Evolutionary conservation across 2,113 vertebrate genomes (phyloP), one percentile per base, ranked within the genome.

Genomic region (Notechis scutatus): DNA sequence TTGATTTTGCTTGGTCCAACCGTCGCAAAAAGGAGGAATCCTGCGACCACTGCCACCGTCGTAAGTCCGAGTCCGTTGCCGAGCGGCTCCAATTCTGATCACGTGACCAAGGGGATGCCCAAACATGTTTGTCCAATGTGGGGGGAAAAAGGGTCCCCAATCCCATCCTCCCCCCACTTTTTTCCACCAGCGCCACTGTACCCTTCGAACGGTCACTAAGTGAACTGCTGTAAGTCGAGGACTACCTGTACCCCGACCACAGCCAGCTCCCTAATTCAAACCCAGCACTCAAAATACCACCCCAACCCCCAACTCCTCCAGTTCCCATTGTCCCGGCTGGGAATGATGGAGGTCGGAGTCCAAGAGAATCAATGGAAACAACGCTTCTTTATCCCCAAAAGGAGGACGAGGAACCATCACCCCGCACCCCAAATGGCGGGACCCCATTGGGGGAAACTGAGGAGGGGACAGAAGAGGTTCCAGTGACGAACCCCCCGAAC

Each of bases 31-130:
- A 1, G 10, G 57, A 23, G 57, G 2, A 24, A 59, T 69, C 61
- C 0, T 4, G 2, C 1, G 4, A 69, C 50, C 14, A 0, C 0
- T 15, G 61, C 5, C 0, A n/a, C 64, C 14, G 29, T 69, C 64
- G 0, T 69, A 69, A 34, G 14, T 18, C 4, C 14, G 0, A 69
- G 64, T 69, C 14, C 15, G 14, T 34, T 2, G 29, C 29, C 14
- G 14, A 69, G 64, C 11, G 1, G n/a, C 64, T 6, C 1, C 10
- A 6, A 29, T 61, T 61, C 24, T 29, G 59, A 61, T 61, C 59
- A 23, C 21, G 5, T 57, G 56, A 57, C 56, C 23, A 9, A 8
- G 4, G 61, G 1, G 61, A 6, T 18, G 64, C 64, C 5, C 29
- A 69, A 59, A 61, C 24, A 26, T 54, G 59, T 29, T 50, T 26